Evolutionary conservation across 2,113 vertebrate species (phyloP).

Genomic region (Pelecanoides urinatrix): DNA sequence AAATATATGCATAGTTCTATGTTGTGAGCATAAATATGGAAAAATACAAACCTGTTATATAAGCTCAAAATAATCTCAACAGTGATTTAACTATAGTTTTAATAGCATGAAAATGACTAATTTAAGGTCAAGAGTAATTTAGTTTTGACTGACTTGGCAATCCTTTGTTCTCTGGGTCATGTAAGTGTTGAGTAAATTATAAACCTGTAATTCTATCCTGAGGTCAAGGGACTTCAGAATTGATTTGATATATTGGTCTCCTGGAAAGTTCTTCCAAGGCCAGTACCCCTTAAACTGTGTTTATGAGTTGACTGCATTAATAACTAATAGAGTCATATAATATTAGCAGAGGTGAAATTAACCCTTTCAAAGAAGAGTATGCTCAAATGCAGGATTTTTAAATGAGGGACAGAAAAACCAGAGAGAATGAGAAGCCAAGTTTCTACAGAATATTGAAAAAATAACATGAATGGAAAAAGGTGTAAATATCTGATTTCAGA

Average conservation of each 20-base stretch:
- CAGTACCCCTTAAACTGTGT: conserved; percentile 15
- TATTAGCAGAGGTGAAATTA: not conserved
- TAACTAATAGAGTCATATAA: conserved; percentile 40
- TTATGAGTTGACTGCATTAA: conserved; percentile 50
- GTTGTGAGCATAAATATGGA: not conserved
- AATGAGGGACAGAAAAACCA: not conserved
- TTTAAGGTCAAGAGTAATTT: conserved; percentile 53
- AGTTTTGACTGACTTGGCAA: conserved; percentile 43
- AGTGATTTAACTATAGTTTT: not conserved
- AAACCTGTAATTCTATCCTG: conserved; percentile 58
- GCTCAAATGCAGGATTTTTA: not conserved
- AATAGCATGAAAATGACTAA: conserved; percentile 40
- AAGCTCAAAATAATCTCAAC: not conserved
- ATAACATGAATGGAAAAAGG: not conserved
- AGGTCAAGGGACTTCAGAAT: conserved; percentile 51
- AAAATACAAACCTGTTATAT: not conserved
- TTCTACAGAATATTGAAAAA: not conserved
- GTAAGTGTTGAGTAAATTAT: conserved; percentile 63
- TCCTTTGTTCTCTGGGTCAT: conserved; percentile 58
- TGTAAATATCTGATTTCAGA: not conserved
- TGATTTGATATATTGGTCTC: conserved; percentile 55
- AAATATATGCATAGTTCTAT: not conserved
- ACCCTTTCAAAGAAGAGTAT: not conserved
- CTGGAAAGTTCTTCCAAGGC: conserved; percentile 52
- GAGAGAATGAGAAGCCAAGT: not conserved